Evolutionary conservation across 2,797 vertebrate species (phyloP).

Genomic region (Lutjanus campechanus): DNA sequence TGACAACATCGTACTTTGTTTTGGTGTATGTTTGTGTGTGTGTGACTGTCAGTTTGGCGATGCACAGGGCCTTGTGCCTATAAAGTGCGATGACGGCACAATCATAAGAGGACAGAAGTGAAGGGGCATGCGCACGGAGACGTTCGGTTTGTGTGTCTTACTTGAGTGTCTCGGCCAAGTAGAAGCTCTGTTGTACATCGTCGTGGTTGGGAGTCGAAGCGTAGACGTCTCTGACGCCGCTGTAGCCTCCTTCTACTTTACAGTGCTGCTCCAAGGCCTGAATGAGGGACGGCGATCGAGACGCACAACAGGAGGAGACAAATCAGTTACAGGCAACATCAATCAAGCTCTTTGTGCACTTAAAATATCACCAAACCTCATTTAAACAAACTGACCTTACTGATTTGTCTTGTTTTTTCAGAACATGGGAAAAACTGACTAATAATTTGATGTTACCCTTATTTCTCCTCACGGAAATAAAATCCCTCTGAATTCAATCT

Average conservation of each 20-base stretch:
- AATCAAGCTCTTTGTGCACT: conserved; percentile 4
- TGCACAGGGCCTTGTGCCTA: conserved; percentile 3
- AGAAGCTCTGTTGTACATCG: conserved; percentile 99
- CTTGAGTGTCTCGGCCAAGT: conserved; percentile 98
- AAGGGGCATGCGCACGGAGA: neutral
- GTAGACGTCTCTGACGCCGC: conserved; percentile 95
- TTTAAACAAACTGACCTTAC: conserved; percentile 18
- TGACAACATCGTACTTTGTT: conserved; percentile 17
- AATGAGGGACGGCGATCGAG: neutral
- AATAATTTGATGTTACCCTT: neutral
- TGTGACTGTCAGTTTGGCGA: conserved; percentile 20
- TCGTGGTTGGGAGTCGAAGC: conserved; percentile 88
- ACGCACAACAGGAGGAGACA: conserved; percentile 4
- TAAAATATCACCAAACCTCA: conserved; percentile 32
- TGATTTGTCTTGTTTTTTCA: neutral
- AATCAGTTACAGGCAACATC: conserved; percentile 15
- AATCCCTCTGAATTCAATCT: neutral
- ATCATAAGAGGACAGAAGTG: conserved; percentile 25
- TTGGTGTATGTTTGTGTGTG: neutral
- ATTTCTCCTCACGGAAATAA: neutral
- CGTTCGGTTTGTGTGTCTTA: conserved; percentile 80
- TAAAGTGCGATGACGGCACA: conserved; percentile 43
- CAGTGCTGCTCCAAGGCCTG: conserved; percentile 96
- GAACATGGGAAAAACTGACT: neutral
- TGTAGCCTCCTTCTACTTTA: conserved; percentile 94